Base-by-base conservation (phyloP, 1,140 invertebrate genomes). In the Oncopeltus fasciatus region DNA sequence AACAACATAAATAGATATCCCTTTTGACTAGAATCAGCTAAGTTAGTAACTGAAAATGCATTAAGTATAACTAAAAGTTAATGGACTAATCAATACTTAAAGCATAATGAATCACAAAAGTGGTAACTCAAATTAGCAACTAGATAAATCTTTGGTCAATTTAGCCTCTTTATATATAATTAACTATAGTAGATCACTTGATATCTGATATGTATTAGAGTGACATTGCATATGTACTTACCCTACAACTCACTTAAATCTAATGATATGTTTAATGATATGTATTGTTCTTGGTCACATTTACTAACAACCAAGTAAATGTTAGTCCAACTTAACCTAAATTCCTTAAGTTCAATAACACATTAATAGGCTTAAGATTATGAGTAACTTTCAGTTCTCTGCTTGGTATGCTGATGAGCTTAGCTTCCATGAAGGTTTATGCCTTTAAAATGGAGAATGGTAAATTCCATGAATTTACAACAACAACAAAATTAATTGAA, bases 241-340 rank as follows among this genome's bases (percentile, higher is more conserved):
- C 33, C 33, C 51, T 67, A 62, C 65, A 68, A 58, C 66, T 69
- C 69, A 65, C 68, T 69, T 56, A 61, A 49, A 26, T n/a, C 38
- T 61, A 57, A 51, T 47, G 59, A 60, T 62, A 58, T 65, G 59
- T 61, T 56, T 46, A 27, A 44, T 58, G 56, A 59, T 59, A 62
- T 62, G 53, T 62, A 62, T 65, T 59, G 56, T 60, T 61, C 60
- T 62, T 60, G 58, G 59, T 61, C 60, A 53, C 64, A 63, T 59
- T 63, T 46, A 44, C 49, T n/a, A 33, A 49, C 47, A 49, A 53
- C 18, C 49, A 53, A 53, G 49, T 53, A 53, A 53, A 53, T 53
- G 49, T 53, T 53, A 53, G 49, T 53, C 49, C 49, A 53, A 53
- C 24, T 18, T 24, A 53, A 53, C 18, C 26, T 18, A 57, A 29